phyloP scores from a whole-genome alignment of 1,140 invertebrate genomes.

The Lasaia peninsularis region DNA sequence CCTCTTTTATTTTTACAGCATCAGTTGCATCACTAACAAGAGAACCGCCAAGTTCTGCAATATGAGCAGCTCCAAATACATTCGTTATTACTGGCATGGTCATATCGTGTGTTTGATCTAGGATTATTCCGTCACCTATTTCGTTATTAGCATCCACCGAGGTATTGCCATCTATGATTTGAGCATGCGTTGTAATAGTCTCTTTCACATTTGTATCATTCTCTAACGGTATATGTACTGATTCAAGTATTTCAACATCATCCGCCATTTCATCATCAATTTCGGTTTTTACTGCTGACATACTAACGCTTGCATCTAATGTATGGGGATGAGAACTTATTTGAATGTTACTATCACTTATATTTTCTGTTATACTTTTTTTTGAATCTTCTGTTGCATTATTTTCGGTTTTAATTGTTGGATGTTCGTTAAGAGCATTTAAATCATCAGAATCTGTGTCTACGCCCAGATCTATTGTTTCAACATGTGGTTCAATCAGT shows the following conservation, averaged over 20 bases:
- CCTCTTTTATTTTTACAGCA: background rate
- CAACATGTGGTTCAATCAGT: constrained; percentile 50
- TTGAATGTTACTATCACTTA: background rate
- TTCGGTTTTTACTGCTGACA: constrained; percentile 15
- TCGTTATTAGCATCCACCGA: background rate
- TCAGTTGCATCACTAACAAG: constrained; percentile 10
- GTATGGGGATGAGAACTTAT: background rate
- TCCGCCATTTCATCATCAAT: constrained; percentile 17
- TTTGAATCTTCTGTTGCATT: background rate
- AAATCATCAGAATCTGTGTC: constrained; percentile 32
- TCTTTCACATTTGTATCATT: constrained; percentile 11
- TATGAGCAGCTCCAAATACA: constrained; percentile 19
- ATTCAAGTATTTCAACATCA: constrained; percentile 19
- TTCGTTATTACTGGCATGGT: constrained; percentile 28
- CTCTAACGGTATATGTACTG: constrained; percentile 21
- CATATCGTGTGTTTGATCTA: constrained; percentile 7
- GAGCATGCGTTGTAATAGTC: background rate
- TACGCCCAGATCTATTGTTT: constrained; percentile 49
- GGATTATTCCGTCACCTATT: background rate
- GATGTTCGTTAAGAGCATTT: background rate
- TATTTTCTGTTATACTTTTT: background rate
- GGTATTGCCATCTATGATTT: background rate
- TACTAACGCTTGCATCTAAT: background rate
- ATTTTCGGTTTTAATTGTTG: background rate
- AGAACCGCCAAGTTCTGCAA: constrained; percentile 10